phyloP scores from a whole-genome alignment of 2,888 invertebrate genomes.

The Timema podura region DNA sequence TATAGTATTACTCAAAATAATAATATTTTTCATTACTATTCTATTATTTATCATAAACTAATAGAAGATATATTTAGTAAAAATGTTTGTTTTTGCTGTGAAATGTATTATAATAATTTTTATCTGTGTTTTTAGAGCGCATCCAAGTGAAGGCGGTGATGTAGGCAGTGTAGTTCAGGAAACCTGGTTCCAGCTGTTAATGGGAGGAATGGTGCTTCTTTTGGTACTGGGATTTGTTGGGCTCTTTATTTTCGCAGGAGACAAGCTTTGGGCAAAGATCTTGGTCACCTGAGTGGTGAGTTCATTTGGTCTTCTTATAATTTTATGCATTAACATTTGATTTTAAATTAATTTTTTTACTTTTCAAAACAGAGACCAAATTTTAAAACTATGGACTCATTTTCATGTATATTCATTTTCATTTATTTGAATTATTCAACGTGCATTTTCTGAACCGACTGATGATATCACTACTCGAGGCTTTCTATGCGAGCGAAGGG shows the following conservation, averaged over 20 bases:
- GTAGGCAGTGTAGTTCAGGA: slow-evolving; percentile 54
- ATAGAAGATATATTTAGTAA: not conserved
- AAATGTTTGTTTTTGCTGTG: not conserved
- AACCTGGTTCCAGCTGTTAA: slow-evolving; percentile 68
- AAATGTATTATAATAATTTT: not conserved
- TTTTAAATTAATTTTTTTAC: slow-evolving; percentile 16
- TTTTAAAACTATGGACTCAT: too few relatives aligned
- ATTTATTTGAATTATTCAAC: too few relatives aligned
- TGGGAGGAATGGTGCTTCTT: slow-evolving; percentile 58
- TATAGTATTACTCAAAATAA: not conserved
- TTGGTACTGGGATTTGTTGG: slow-evolving; percentile 45
- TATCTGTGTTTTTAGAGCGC: slow-evolving; percentile 39
- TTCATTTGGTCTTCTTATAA: not conserved
- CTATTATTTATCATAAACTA: not conserved
- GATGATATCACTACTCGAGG: too few relatives aligned
- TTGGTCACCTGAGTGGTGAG: slow-evolving; percentile 59
- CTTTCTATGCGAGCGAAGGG: too few relatives aligned
- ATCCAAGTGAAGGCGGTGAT: slow-evolving; percentile 46
- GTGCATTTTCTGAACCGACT: too few relatives aligned
- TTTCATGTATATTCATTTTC: too few relatives aligned
- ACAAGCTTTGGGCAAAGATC: slow-evolving; percentile 55
- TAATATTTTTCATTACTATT: not conserved
- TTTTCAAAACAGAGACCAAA: not conserved
- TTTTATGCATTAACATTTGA: not conserved
- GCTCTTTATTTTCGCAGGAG: slow-evolving; percentile 54